These are phyloP conservation scores for Perizoma affinitatum DNA, from an alignment of 2,888 invertebrate species.

Conservation along the genomic window DNA sequence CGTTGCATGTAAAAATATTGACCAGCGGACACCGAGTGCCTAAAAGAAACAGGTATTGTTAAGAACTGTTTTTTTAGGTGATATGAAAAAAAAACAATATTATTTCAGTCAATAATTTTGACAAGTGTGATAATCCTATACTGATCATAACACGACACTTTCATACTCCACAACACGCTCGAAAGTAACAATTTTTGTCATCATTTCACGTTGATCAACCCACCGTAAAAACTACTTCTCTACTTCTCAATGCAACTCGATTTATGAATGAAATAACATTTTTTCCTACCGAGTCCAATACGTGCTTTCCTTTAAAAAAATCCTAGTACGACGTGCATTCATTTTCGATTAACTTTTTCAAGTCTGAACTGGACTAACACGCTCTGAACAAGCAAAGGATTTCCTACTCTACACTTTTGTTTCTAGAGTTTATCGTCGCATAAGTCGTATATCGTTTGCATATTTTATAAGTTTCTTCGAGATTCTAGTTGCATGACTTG, in stretches of 20 bases:
- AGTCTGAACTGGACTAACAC: conserved; percentile 56
- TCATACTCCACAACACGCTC: conserved; percentile 26
- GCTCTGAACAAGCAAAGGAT: conserved; percentile 33
- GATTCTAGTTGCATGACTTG: conserved; percentile 49
- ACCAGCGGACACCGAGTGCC: too few species aligned
- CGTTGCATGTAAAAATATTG: too few species aligned
- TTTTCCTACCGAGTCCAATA: conserved; percentile 79
- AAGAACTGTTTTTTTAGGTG: too few species aligned
- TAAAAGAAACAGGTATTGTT: too few species aligned
- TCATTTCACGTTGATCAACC: conserved; percentile 80
- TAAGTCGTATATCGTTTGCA: conserved; percentile 20
- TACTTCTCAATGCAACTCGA: conserved; percentile 77
- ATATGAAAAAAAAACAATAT: too few species aligned
- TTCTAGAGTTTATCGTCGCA: conserved; percentile 38
- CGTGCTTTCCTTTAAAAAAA: conserved; percentile 75
- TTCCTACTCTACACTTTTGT: conserved; percentile 33
- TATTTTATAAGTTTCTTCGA: conserved; percentile 61
- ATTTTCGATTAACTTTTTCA: conserved; percentile 66
- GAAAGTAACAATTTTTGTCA: conserved; percentile 59
- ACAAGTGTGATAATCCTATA: too few species aligned
- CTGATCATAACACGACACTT: conserved; percentile 24
- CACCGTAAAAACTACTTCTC: conserved; percentile 52
- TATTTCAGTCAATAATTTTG: too few species aligned
- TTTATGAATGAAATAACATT: conserved; percentile 84
- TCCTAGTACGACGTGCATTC: conserved; percentile 70